Evolutionary conservation across 1,140 invertebrate species (phyloP).

Genomic region (Leguminivora glycinivorella): DNA sequence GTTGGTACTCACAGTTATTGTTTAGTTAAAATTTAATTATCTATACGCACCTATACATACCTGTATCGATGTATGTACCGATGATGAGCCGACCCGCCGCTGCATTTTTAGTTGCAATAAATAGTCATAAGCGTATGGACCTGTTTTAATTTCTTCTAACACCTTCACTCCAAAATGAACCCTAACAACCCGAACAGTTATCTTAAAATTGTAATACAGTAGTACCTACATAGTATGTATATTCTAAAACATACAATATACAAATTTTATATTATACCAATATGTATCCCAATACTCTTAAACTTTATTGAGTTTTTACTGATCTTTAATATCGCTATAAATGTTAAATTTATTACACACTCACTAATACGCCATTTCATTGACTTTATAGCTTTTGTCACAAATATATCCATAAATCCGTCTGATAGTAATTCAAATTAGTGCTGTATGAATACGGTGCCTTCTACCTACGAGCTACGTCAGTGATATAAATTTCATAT

Average conservation of each 20-base stretch:
- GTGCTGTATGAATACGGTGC: conserved; percentile 52
- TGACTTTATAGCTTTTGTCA: conserved; percentile 60
- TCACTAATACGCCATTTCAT: conserved; percentile 68
- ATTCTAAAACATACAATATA: not conserved
- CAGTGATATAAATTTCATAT: conserved; percentile 22
- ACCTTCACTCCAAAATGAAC: too few relatives aligned
- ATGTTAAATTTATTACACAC: conserved; percentile 66
- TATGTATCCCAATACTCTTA: conserved; percentile 52
- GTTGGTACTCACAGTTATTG: too few relatives aligned
- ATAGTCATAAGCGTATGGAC: too few relatives aligned
- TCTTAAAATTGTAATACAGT: too few relatives aligned
- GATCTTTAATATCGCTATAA: conserved; percentile 69
- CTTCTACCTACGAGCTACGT: conserved; percentile 16
- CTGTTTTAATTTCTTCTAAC: too few relatives aligned
- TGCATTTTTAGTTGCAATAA: too few relatives aligned
- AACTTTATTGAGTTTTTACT: conserved; percentile 68
- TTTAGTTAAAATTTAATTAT: too few relatives aligned
- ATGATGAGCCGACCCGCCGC: too few relatives aligned
- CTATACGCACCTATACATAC: too few relatives aligned
- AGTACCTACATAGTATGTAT: not conserved
- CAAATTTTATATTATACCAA: conserved; percentile 29
- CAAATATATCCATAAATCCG: conserved; percentile 57
- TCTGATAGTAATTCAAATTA: conserved; percentile 64
- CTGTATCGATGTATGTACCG: too few relatives aligned
- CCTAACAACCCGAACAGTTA: too few relatives aligned